Evolutionary conservation across 2,113 vertebrate species (phyloP).

Genomic region (Sceloporus tristichus): DNA sequence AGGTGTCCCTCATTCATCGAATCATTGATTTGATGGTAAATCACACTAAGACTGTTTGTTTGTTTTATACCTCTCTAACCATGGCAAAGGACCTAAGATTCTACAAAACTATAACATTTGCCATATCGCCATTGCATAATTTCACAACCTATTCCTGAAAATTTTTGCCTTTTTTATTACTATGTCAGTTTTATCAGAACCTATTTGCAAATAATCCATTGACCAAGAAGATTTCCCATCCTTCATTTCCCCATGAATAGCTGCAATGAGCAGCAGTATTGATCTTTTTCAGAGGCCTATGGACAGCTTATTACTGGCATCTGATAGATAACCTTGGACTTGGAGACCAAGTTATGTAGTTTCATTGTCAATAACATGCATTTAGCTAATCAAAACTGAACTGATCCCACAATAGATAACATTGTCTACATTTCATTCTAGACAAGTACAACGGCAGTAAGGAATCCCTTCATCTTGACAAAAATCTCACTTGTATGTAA

Average conservation of each 20-base stretch:
- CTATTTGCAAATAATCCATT: neutral
- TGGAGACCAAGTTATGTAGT: neutral
- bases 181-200: too few species aligned
- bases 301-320: neutral
- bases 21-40: too few species aligned
- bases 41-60: too few species aligned
- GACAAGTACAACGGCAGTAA: too few species aligned
- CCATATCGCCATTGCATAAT: neutral
- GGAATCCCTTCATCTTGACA: too few species aligned
- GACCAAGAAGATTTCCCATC: neutral
- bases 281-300: neutral
- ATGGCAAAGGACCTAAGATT: too few species aligned
- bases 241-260: neutral
- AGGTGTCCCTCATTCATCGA: too few species aligned
- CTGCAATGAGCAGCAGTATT: neutral
- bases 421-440: neutral
- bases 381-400: neutral
- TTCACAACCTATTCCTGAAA: neutral
- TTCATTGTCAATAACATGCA: neutral
- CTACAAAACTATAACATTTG: too few species aligned
- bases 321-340: slow-evolving; percentile 1
- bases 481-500: too few species aligned
- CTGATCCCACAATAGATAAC: neutral
- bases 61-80: too few species aligned
- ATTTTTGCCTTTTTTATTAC: neutral